Evolutionary conservation across 2,888 invertebrate genomes (phyloP), one percentile per base, ranked within the genome.

Genomic region (Drosophila merina): DNA sequence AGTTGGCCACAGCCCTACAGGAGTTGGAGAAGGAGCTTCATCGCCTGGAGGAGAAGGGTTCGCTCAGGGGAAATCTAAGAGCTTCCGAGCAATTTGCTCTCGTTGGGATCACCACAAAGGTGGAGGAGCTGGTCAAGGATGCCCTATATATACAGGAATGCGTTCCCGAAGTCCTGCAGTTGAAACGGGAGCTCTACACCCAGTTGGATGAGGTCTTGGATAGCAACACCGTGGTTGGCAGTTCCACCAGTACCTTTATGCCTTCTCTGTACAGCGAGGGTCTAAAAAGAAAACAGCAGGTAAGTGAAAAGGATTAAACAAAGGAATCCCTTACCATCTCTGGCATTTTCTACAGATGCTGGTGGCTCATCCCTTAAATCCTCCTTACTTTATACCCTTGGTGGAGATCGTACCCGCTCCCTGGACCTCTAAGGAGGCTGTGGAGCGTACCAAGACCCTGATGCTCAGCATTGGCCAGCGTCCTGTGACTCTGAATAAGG

Each of bases 321-420:
- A 20, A 7, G 12, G 33, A 5, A 36, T 5, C n/a, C 4, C n/a
- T 12, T 3, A n/a, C 4, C n/a, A 5, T n/a, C 2, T 5, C n/a
- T 36, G n/a, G n/a, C 2, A 6, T 6, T 5, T 5, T 14, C 7
- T 1, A 9, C 50, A 91, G 91, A 86, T 92, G 57, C 75, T 92
- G 9, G 97, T 98, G 4, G 96, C 97, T 0, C 98, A 99, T 92
- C 99, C 98, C 90, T 96, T 98, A 0, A 99, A 99, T 91, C 99
- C 99, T 0, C 99, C 99, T 0, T 98, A 98, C 90, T 98, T 97
- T 89, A 97, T 98, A 49, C 98, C 98, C 0, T 93, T 99, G 33
- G 97, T 98, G 0, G 99, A 99, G 93, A 93, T 99, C 10, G 97
- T 98, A 0, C 98, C 98, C 0, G 96, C 98, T 0, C 96, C 97